Base-by-base conservation (phyloP, 1,140 invertebrate species). In the Zaprionus inermis region DNA sequence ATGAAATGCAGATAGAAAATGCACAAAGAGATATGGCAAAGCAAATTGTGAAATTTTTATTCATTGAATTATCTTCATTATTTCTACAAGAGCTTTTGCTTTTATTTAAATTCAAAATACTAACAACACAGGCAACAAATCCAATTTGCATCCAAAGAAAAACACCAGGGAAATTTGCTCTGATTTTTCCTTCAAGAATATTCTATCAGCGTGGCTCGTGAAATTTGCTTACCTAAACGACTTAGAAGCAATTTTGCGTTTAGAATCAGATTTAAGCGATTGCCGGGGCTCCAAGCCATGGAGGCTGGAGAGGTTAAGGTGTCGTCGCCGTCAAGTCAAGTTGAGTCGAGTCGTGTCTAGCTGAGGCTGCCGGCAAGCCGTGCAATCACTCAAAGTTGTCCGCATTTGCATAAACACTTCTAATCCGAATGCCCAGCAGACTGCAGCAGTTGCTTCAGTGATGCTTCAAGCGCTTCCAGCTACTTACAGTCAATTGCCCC, bases 351-450 rank as follows among this genome's bases (percentile, higher is more conserved):
- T 22, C 18, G 44, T 59, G 68, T 28, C 24, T 78, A n/a, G n/a
- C 44, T 64, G 41, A 68, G 64, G 66, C 75, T 55, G 36, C 54
- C 30, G 30, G 30, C 67, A 46, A 28, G 24, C 44, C 82, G 46
- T 67, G 76, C 83, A 88, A 85, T 86, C 82, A 76, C 83, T 86
- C 82, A 88, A 88, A 79, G 83, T 79, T 88, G 79, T 82, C 66
- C 83, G 83, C 83, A 86, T 86, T 86, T 86, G 82, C 83, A 82
- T 86, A 88, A 86, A 85, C 82, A 85, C 82, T 85, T 85, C 83
- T 86, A 86, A 86, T 86, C 82, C 82, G 70, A 88, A 88, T 82
- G 76, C 83, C 79, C 71, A 76, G 72, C 83, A 86, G 72, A 79
- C 81, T 80, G 72, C 77, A 80, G 68, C 59, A 61, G 41, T 57